Base-by-base conservation (phyloP, 2,888 invertebrate genomes). In the Cosmia pyralina region DNA sequence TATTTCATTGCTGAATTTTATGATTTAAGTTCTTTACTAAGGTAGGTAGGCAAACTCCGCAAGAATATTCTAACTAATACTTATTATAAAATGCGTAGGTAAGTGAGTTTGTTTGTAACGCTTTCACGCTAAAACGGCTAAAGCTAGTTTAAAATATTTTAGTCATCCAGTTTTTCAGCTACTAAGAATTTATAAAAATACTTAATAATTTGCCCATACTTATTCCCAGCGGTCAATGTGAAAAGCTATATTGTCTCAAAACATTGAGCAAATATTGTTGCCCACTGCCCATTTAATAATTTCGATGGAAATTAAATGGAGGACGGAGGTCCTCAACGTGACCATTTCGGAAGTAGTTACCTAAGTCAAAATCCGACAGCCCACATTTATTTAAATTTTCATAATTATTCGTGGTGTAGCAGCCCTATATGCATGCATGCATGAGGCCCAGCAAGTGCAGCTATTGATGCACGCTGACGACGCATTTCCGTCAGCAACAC, bases 401-500 rank as follows among this genome's bases (percentile, higher is more conserved):
- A 48, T 15, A 0, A 48, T 28, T n/a, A 7, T 60, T 41, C 2
- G 41, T 22, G 28, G 4, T 13, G 62, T 69, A 64, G 48, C 83
- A 86, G 55, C 88, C 87, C 84, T 85, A 84, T 58, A 65, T 63
- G 55, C 63, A 77, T 63, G 44, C 38, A 65, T 63, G 55, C 63
- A 78, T 63, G 44, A 71, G 22, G 57, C 58, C 68, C 77, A 62
- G 63, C 77, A 81, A 87, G 83, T 86, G 83, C 85, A 80, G 83
- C 84, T 85, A 89, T 88, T 87, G 87, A 90, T 81, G 85, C 81
- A 73, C 85, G 92, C 88, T 92, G 94, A 93, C 92, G 91, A 91
- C 92, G 91, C 91, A 92, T 92, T 95, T 95, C 95, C 94, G 94
- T 92, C 92, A 90, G 92, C 92, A 91, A 89, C 89, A 86, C 88